Percentiles rank a stretch among this genome's conserved stretches.
phyloP scores from a whole-genome alignment of 2,888 invertebrate species.

The Argyresthia albistria region DNA sequence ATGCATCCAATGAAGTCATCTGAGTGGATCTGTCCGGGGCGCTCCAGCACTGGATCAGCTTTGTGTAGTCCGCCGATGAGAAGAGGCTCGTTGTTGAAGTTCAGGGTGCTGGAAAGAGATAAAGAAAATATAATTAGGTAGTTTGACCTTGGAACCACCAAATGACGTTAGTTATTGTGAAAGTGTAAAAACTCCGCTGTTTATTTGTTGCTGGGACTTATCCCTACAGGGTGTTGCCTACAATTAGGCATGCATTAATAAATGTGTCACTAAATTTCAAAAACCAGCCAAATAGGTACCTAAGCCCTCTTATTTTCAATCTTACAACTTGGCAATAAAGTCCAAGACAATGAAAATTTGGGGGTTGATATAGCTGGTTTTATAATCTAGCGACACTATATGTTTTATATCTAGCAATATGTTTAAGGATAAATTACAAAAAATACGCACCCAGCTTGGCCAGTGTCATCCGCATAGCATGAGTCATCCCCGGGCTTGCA shows the following conservation, averaged over 20 bases:
- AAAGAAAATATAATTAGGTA: constrained; percentile 1
- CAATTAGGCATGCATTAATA: too few species aligned
- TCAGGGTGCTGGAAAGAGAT: constrained; percentile 80
- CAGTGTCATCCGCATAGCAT: constrained; percentile 90
- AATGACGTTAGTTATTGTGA: too few species aligned
- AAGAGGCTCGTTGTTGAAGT: constrained; percentile 91
- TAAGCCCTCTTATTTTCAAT: too few species aligned
- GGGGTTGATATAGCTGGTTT: too few species aligned
- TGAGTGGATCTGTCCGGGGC: constrained; percentile 91
- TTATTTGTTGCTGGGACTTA: too few species aligned
- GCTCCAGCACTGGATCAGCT: constrained; percentile 89
- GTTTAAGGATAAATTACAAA: not conserved
- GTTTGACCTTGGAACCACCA: not conserved
- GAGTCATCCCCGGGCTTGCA: constrained; percentile 86
- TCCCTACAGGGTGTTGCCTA: too few species aligned
- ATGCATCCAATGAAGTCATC: constrained; percentile 96
- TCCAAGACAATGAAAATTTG: not conserved
- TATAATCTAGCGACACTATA: not conserved
- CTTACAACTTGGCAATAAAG: too few species aligned
- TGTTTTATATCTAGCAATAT: not conserved
- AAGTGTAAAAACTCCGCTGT: too few species aligned
- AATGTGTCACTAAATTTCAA: too few species aligned
- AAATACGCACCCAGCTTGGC: constrained; percentile 86
- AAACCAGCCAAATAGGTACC: too few species aligned
- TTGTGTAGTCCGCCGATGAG: constrained; percentile 88